phyloP scores from a whole-genome alignment of 2,888 invertebrate genomes.

The Colletes collaris region DNA sequence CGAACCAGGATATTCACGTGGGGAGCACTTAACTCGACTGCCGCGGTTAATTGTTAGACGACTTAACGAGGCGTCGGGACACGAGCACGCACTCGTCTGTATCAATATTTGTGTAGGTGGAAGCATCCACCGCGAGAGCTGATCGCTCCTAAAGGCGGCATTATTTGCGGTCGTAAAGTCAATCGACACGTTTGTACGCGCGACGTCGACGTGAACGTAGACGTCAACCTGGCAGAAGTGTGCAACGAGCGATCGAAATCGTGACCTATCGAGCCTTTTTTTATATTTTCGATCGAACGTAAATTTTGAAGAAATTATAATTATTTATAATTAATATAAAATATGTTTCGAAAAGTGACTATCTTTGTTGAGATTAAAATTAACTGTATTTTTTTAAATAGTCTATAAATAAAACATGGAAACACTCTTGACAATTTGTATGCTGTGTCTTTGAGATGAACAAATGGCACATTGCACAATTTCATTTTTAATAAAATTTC shows the following conservation, averaged over 20 bases:
- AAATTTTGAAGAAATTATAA: too few relatives aligned
- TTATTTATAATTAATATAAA: too few relatives aligned
- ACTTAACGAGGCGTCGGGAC: slow-evolving; percentile 59
- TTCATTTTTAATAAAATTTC: too few relatives aligned
- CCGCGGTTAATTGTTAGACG: slow-evolving; percentile 52
- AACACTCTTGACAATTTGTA: too few relatives aligned
- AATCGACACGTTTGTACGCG: slow-evolving; percentile 28
- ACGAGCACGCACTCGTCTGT: slow-evolving; percentile 57
- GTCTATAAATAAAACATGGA: too few relatives aligned
- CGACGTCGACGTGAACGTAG: background rate
- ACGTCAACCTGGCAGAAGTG: background rate
- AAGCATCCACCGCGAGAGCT: slow-evolving; percentile 51
- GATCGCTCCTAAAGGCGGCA: slow-evolving; percentile 52
- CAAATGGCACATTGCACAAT: too few relatives aligned
- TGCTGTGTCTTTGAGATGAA: too few relatives aligned
- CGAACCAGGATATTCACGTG: slow-evolving; percentile 42
- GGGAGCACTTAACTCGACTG: slow-evolving; percentile 43
- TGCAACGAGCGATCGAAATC: background rate
- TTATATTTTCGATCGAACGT: too few relatives aligned
- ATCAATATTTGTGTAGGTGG: slow-evolving; percentile 69
- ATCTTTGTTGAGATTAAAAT: too few relatives aligned
- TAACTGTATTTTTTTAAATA: too few relatives aligned
- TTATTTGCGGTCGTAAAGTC: slow-evolving; percentile 53
- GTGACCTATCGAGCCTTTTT: too few relatives aligned
- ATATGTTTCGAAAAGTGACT: too few relatives aligned